These are phyloP conservation scores for Aphelenchoides besseyi DNA, from an alignment of 1,140 invertebrate species.

Conservation along the genomic window DNA sequence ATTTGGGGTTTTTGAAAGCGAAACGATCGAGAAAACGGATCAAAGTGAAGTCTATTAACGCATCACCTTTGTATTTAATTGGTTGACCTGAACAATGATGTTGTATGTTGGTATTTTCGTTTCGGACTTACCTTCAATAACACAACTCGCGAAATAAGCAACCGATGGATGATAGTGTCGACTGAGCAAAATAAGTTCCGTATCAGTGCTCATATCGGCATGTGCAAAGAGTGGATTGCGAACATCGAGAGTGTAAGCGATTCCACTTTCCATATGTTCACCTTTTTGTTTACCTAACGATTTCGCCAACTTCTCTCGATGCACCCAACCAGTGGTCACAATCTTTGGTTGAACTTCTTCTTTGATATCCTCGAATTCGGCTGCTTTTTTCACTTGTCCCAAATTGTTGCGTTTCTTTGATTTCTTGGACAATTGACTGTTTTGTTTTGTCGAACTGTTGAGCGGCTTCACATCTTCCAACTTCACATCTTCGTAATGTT, in stretches of 20 bases:
- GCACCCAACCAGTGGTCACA: constrained; percentile 11
- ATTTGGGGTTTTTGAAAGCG: constrained; percentile 90
- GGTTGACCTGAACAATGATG: constrained; percentile 57
- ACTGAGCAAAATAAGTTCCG: constrained; percentile 73
- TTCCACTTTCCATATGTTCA: not conserved
- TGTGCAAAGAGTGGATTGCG: constrained; percentile 80
- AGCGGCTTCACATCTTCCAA: constrained; percentile 19
- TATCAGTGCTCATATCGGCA: constrained; percentile 70
- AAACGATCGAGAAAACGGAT: constrained; percentile 87
- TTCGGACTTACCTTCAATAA: constrained; percentile 72
- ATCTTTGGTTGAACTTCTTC: not conserved
- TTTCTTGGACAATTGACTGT: too few species aligned
- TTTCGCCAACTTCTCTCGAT: constrained; percentile 3
- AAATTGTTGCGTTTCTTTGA: not conserved
- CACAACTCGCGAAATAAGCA: constrained; percentile 76
- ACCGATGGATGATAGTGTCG: constrained; percentile 87
- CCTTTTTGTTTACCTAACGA: constrained; percentile 25
- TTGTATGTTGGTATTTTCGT: too few species aligned
- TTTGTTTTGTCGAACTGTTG: not conserved
- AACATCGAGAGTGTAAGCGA: constrained; percentile 71
- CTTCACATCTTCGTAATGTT: constrained; percentile 24
- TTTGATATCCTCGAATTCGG: not conserved
- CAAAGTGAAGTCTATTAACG: constrained; percentile 82
- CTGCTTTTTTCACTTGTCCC: not conserved
- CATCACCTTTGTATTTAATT: constrained; percentile 82